A percentile compares a stretch with the other conserved stretches of the same genome.
Evolutionary conservation across 1,140 invertebrate genomes (phyloP).

Genomic region (Leptinotarsa texana): DNA sequence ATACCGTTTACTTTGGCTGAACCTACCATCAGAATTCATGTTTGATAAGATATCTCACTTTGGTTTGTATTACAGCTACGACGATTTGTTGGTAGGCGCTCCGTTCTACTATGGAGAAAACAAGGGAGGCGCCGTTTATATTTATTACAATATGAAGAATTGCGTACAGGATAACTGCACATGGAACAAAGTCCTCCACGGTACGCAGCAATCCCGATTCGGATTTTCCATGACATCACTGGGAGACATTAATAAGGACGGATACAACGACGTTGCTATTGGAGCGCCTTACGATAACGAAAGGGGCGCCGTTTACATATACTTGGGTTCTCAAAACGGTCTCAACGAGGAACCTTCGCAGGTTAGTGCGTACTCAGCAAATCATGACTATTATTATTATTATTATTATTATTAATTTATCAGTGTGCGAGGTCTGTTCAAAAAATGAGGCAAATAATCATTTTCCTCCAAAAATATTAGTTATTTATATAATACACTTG

Average conservation of each 20-base stretch:
- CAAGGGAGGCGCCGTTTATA: slow-evolving; percentile 83
- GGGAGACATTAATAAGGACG: slow-evolving; percentile 91
- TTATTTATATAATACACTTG: too few relatives aligned
- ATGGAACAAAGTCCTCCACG: slow-evolving; percentile 66
- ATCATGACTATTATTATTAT: too few relatives aligned
- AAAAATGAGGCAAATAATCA: too few relatives aligned
- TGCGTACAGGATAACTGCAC: slow-evolving; percentile 54
- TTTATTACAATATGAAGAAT: slow-evolving; percentile 72
- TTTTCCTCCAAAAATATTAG: too few relatives aligned
- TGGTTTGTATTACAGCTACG: slow-evolving; percentile 60
- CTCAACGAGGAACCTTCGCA: slow-evolving; percentile 76
- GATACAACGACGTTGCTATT: slow-evolving; percentile 85
- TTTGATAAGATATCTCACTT: background rate
- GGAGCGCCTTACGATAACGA: slow-evolving; percentile 89
- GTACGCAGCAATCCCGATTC: slow-evolving; percentile 78
- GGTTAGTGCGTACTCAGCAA: slow-evolving; percentile 50
- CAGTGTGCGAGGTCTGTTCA: too few relatives aligned
- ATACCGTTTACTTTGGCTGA: background rate
- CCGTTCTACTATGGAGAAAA: slow-evolving; percentile 85
- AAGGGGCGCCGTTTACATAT: slow-evolving; percentile 84
- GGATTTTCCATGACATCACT: slow-evolving; percentile 83
- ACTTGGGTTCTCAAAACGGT: slow-evolving; percentile 77
- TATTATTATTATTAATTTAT: too few relatives aligned
- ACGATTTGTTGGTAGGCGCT: slow-evolving; percentile 87
- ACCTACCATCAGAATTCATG: background rate